Conservation (phyloP, 2,888 invertebrate species). For the Orthosia gothica region DNA sequence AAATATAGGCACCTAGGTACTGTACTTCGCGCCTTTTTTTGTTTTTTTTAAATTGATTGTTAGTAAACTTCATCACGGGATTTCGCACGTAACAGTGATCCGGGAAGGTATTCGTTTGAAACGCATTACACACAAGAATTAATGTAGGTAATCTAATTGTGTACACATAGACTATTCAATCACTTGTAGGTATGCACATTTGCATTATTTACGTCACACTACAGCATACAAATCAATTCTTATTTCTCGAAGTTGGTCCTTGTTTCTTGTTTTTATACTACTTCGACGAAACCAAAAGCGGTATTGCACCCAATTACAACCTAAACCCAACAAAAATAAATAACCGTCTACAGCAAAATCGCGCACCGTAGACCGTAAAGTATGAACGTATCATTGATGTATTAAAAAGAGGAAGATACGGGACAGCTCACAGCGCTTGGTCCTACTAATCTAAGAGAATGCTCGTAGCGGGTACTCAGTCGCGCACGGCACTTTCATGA, state of each 20-base stretch:
- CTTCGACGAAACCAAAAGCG: too few relatives aligned
- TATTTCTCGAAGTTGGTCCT: background rate
- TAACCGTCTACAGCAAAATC: too few relatives aligned
- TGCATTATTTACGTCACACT: slow-evolving; percentile 23
- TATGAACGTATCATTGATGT: too few relatives aligned
- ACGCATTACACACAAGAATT: slow-evolving; percentile 12
- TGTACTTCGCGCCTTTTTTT: background rate
- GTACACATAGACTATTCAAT: slow-evolving; percentile 12
- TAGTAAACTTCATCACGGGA: slow-evolving; percentile 12
- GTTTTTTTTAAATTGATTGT: background rate
- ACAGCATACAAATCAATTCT: background rate
- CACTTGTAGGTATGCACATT: slow-evolving; percentile 12
- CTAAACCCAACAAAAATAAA: too few relatives aligned
- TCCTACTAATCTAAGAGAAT: too few relatives aligned
- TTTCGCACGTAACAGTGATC: slow-evolving; percentile 9
- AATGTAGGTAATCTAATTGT: slow-evolving; percentile 10
- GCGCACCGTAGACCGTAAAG: too few relatives aligned
- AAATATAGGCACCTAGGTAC: too few relatives aligned
- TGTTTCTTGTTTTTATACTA: background rate
- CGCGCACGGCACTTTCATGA: too few relatives aligned
- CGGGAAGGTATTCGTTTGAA: background rate
- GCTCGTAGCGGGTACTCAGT: too few relatives aligned
- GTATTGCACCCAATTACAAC: too few relatives aligned
- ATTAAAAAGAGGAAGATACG: too few relatives aligned
- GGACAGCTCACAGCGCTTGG: too few relatives aligned